These are phyloP conservation scores for Drosophila lini DNA, from an alignment of 1,140 invertebrate genomes.

Conservation along the genomic window DNA sequence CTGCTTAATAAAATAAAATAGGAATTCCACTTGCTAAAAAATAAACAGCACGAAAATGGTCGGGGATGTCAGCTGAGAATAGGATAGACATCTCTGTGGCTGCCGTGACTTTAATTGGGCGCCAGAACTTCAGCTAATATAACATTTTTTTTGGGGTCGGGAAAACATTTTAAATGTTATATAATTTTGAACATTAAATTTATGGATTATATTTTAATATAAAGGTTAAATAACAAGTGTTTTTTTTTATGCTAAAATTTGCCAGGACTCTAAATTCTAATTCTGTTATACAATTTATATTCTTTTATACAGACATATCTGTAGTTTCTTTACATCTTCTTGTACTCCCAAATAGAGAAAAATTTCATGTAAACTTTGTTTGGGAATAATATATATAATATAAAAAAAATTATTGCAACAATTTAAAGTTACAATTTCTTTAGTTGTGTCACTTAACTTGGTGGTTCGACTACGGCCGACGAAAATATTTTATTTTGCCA, in stretches of 20 bases:
- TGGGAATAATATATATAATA: neutral
- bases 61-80: slow-evolving; percentile 22
- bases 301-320: too few species aligned
- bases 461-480: neutral
- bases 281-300: too few species aligned
- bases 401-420: neutral
- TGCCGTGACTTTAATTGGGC: slow-evolving; percentile 1
- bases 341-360: neutral
- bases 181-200: too few species aligned
- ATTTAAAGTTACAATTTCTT: too few species aligned
- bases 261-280: too few species aligned
- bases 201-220: too few species aligned
- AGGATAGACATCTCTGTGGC: slow-evolving; percentile 21
- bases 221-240: neutral
- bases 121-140: neutral
- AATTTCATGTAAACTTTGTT: neutral
- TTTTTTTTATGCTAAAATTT: too few species aligned
- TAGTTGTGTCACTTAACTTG: neutral
- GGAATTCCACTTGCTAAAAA: slow-evolving; percentile 56
- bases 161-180: neutral
- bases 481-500: slow-evolving; percentile 14
- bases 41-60: slow-evolving; percentile 20
- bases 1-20: slow-evolving; percentile 80
- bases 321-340: too few species aligned
- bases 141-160: neutral